These are phyloP conservation scores for Protonibea diacanthus DNA, from an alignment of 2,797 vertebrate species.

Conservation along the genomic window DNA sequence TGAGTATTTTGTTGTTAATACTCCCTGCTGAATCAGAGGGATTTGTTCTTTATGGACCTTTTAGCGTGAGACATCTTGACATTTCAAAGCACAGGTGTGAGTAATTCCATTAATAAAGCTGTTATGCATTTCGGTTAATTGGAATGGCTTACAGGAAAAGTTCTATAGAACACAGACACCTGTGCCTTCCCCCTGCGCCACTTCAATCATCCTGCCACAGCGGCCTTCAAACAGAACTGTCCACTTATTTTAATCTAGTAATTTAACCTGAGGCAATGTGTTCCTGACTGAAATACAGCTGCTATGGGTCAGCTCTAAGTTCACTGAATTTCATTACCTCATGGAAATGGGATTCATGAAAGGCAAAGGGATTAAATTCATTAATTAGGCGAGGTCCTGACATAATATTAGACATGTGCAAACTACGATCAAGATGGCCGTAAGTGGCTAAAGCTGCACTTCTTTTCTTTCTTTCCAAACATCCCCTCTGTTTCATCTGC, in stretches of 20 bases:
- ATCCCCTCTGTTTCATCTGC: conserved; percentile 15
- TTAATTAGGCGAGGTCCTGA: conserved; percentile 9
- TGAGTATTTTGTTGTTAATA: background rate
- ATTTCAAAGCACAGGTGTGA: background rate
- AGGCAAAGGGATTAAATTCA: conserved; percentile 21
- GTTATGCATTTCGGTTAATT: background rate
- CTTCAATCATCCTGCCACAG: background rate
- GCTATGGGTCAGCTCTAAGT: background rate
- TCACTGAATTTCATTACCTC: conserved; percentile 18
- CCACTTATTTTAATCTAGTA: background rate
- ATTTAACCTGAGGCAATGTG: background rate
- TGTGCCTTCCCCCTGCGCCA: background rate
- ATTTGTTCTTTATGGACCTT: background rate
- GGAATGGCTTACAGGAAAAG: background rate
- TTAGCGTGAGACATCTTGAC: background rate
- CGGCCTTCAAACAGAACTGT: background rate
- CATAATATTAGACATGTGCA: conserved; percentile 11
- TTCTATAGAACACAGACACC: background rate
- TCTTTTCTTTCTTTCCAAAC: conserved; percentile 17
- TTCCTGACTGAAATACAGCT: background rate
- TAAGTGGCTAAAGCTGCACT: background rate
- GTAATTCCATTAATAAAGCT: too few species aligned
- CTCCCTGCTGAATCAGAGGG: background rate
- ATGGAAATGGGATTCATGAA: conserved; percentile 7
- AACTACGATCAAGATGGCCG: conserved; percentile 23